Conservation (phyloP, 2,888 invertebrate genomes). For the Sericinus montela region DNA sequence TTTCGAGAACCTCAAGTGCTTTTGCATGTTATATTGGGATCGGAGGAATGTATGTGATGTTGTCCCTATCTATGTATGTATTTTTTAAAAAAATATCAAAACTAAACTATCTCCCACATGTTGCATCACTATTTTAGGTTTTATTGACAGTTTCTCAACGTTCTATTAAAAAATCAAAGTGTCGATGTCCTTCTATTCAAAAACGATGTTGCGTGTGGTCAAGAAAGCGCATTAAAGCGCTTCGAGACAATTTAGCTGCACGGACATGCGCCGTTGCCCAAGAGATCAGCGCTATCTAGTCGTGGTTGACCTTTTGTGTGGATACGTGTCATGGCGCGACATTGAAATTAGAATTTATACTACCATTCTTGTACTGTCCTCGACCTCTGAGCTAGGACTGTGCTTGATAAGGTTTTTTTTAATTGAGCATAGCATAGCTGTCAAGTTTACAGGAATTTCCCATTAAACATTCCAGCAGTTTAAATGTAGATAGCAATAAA, state of each 20-base stretch:
- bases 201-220: slow-evolving; percentile 2
- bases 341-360: slow-evolving; percentile 31
- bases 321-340: slow-evolving; percentile 28
- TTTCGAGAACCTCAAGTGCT: too few species aligned
- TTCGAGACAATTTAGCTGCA: slow-evolving; percentile 31
- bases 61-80: too few species aligned
- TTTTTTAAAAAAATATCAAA: too few species aligned
- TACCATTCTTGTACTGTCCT: background rate
- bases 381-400: too few species aligned
- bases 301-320: slow-evolving; percentile 28
- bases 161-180: too few species aligned
- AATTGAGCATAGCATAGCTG: background rate
- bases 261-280: slow-evolving; percentile 36
- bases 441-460: background rate
- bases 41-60: too few species aligned
- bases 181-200: background rate
- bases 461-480: background rate
- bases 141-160: too few species aligned
- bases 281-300: slow-evolving; percentile 23
- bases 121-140: too few species aligned
- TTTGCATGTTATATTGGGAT: too few species aligned
- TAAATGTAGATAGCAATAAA: too few species aligned
- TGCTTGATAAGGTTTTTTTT: background rate
- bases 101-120: too few species aligned
- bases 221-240: slow-evolving; percentile 10